A percentile compares a stretch with the other conserved stretches of the same genome.
phyloP scores from a whole-genome alignment of 2,113 vertebrate species.

The Upupa epops region DNA sequence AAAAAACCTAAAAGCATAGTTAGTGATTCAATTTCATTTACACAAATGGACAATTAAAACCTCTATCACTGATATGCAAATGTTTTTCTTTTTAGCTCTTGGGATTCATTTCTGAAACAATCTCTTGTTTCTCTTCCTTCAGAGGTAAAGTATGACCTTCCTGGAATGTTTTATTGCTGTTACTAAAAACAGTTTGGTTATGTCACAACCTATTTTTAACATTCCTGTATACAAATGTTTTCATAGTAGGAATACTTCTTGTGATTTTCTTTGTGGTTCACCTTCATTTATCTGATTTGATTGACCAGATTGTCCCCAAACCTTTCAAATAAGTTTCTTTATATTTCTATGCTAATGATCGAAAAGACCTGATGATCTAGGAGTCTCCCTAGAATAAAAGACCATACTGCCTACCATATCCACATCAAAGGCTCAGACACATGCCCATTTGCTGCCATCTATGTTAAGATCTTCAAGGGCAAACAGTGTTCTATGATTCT shows the following conservation, averaged over 20 bases:
- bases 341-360: neutral
- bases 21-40: neutral
- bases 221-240: neutral
- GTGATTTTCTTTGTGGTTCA: neutral
- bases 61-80: neutral
- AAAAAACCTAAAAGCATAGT: neutral
- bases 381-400: neutral
- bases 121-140: neutral
- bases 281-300: neutral
- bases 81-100: neutral
- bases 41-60: neutral
- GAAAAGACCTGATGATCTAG: neutral
- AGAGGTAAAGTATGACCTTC: neutral
- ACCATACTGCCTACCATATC: neutral
- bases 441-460: neutral
- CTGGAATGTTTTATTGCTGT: rapidly evolving
- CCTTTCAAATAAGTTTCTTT: neutral
- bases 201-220: neutral
- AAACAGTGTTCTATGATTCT: neutral
- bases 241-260: neutral
- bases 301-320: neutral
- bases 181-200: neutral
- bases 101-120: neutral
- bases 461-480: neutral
- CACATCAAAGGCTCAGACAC: rapidly evolving